Evolutionary conservation across 2,113 vertebrate species (phyloP).

Genomic region (Tetraodon nigroviridis): DNA sequence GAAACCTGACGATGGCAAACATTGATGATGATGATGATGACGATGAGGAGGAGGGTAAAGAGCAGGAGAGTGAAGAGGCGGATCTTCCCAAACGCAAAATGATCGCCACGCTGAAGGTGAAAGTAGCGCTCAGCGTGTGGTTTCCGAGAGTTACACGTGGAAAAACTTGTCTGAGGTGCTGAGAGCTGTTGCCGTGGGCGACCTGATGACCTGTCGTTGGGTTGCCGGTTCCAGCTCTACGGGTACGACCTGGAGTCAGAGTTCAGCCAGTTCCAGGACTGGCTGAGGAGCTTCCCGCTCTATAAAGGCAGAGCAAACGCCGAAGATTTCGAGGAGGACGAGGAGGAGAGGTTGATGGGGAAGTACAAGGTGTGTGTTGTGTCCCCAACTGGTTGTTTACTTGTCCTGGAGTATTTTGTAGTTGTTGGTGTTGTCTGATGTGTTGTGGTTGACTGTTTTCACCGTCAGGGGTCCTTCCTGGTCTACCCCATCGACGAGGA

Average conservation of each 20-base stretch:
- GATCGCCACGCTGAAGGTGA: slow-evolving; percentile 59
- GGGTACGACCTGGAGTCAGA: slow-evolving; percentile 82
- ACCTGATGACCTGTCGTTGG: slow-evolving; percentile 11
- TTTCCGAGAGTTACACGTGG: too few species aligned
- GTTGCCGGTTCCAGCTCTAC: slow-evolving; percentile 77
- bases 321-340: slow-evolving; percentile 81
- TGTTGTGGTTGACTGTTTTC: neutral
- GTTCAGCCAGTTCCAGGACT: slow-evolving; percentile 90
- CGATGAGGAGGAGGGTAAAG: slow-evolving; percentile 38
- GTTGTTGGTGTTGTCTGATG: too few species aligned
- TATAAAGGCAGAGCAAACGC: slow-evolving; percentile 76
- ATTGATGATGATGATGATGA: slow-evolving; percentile 59
- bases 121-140: neutral
- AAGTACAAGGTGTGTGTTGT: slow-evolving; percentile 90
- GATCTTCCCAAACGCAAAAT: slow-evolving; percentile 59
- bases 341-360: slow-evolving; percentile 81
- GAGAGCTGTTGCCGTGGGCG: too few species aligned
- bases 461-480: slow-evolving; percentile 83
- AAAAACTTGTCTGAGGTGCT: too few species aligned
- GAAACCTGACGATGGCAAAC: slow-evolving; percentile 35
- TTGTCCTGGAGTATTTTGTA: neutral
- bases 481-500: slow-evolving; percentile 82
- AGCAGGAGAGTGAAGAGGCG: slow-evolving; percentile 15
- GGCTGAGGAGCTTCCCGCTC: slow-evolving; percentile 84
- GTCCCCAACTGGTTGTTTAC: too few species aligned